These are phyloP conservation scores for Rotaria sp. DNA, from an alignment of 2,888 invertebrate genomes.

Conservation along the genomic window DNA sequence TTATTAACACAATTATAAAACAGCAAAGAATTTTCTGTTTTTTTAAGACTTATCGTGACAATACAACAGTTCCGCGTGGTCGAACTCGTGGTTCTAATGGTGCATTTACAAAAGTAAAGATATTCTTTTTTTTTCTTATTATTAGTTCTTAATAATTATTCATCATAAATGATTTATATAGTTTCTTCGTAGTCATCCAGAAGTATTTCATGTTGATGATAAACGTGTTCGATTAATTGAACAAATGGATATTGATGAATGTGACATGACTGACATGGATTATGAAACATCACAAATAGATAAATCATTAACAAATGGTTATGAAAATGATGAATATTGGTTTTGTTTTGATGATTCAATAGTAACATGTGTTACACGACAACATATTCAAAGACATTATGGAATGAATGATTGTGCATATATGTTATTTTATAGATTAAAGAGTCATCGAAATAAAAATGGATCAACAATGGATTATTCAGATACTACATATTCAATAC, in stretches of 20 bases:
- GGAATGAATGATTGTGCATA: constrained; percentile 55
- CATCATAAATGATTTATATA: constrained; percentile 12
- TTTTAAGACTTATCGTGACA: neutral
- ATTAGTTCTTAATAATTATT: no score
- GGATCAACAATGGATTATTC: neutral
- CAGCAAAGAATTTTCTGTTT: no score
- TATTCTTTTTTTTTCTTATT: no score
- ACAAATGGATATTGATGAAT: neutral
- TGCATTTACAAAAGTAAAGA: neutral
- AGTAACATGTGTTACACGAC: constrained; percentile 48
- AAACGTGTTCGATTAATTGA: constrained; percentile 25
- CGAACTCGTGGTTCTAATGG: neutral
- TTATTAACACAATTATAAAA: no score
- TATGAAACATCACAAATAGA: constrained; percentile 35
- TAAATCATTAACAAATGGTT: neutral
- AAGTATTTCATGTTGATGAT: constrained; percentile 41
- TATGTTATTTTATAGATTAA: constrained; percentile 54
- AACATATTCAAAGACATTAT: constrained; percentile 51
- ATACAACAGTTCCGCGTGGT: neutral
- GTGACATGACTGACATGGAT: neutral
- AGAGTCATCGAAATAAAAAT: constrained; percentile 34
- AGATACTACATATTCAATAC: neutral
- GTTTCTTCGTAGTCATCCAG: constrained; percentile 43
- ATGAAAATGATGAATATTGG: constrained; percentile 47
- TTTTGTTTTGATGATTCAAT: constrained; percentile 54